Evolutionary conservation across 2,888 invertebrate species (phyloP), one percentile per base, ranked within the genome.

Genomic region (Dryocosmus kuriphilus): DNA sequence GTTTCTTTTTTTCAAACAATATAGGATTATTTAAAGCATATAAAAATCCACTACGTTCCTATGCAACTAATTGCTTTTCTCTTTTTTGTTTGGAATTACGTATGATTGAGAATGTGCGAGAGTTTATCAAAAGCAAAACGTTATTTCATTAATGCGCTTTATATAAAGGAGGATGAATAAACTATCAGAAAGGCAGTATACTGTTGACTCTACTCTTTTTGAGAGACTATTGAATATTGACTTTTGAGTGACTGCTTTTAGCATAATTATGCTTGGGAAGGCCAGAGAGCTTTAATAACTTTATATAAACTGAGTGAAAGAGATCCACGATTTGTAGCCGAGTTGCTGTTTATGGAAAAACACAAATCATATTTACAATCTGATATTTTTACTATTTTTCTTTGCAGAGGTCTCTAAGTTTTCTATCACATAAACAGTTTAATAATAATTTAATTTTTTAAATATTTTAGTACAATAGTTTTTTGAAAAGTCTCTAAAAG

Each of bases 81-180:
- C 4, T 19, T 27, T 11, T 30, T 61, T 61, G 30, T 7, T 61
- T 9, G 19, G 16, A 30, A 61, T 30, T 11, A 11, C 9, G 32
- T 35, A 62, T 32, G 32, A 62, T 62, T 2, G 11, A 30, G 9
- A 30, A 32, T 32, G 30, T 32, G 27, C 16, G 62, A 32, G 16
- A 8, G 62, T 62, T 62, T 32, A 62, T 62, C 9, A 30, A 62
- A 62, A 62, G 32, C n/a, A 19, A 35, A 62, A 30, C 35, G n/a
- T 62, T 62, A 62, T 62, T 62, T 62, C 9, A 62, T 62, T 62
- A 62, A 62, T 62, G n/a, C 2, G n/a, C 32, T 62, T 62, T 62
- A 62, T 19, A 62, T 9, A n/a, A 35, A 35, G 16, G 14, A 3
- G 11, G 7, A 62, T 35, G 62, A 62, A 62, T 62, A 32, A 62